Evolutionary conservation across 1,140 invertebrate species (phyloP), one percentile per base, ranked within the genome.

Genomic region (Diprion similis): DNA sequence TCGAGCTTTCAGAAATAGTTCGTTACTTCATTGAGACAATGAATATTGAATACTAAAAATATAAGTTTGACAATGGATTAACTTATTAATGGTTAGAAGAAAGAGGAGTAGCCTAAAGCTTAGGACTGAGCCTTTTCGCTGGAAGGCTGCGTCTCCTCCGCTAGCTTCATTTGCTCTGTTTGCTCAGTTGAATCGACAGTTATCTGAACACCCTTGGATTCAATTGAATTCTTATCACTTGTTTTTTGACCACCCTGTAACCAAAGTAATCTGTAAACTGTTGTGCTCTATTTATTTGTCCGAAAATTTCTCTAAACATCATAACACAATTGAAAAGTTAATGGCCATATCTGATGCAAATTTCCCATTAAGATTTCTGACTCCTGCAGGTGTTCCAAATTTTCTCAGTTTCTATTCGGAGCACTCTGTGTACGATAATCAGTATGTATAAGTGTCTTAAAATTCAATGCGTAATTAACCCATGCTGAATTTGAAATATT

Each of bases 121-220:
- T 84, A 86, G 84, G 84, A 84, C 84, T 85, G 79, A 84, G 84
- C 82, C 80, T 85, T 81, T 86, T 85, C 78, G 83, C 84, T 85
- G 84, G 84, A 81, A 84, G 84, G 84, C 84, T 81, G 82, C 74
- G 76, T 83, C 84, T 86, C 84, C 84, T 81, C 82, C 69, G 46
- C 83, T 79, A 79, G 77, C 77, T 83, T 84, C 82, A 59, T 84
- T 85, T 84, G 82, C 74, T 84, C 79, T 76, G 80, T 82, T 81
- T 80, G 81, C 79, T 85, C 82, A 81, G 83, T 77, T 71, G 78
- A 76, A 80, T 80, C 77, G 73, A 83, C 83, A 80, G 77, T 85
- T 84, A 84, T 84, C 80, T 86, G 80, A 85, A 84, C 83, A 85
- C 82, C 79, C 79, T 82, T 79, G 76, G 81, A 78, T 80, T 84